Evolutionary conservation across 2,888 invertebrate genomes (phyloP).

Genomic region (Mamestra brassicae): DNA sequence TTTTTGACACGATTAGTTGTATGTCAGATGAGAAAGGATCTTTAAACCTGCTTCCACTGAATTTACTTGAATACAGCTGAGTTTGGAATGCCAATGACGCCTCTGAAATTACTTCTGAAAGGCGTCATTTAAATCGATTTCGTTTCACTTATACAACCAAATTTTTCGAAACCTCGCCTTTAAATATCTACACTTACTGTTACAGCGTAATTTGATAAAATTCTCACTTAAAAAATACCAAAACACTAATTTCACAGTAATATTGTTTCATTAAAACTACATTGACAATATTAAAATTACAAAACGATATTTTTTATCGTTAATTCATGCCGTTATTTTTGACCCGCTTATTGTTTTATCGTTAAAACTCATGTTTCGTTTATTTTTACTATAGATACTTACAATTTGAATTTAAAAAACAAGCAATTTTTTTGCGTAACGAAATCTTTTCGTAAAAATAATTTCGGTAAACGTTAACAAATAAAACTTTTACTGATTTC

Average conservation of each 20-base stretch:
- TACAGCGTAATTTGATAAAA: conserved; percentile 37
- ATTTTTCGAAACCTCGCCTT: conserved; percentile 29
- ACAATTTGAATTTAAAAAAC: too few relatives aligned
- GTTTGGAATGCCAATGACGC: conserved; percentile 2
- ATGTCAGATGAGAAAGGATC: not conserved
- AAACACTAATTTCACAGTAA: conserved; percentile 13
- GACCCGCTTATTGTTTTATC: conserved; percentile 50
- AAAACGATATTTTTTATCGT: conserved; percentile 19
- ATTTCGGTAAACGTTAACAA: not conserved
- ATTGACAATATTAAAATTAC: conserved; percentile 13
- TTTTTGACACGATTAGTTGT: not conserved
- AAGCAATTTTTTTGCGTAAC: conserved; percentile 37
- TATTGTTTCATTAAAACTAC: conserved; percentile 7
- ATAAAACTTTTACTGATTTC: conserved; percentile 7
- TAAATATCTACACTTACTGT: conserved; percentile 13
- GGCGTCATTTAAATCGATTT: conserved; percentile 29
- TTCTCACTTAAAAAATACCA: conserved; percentile 28
- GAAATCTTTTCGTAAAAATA: conserved; percentile 1
- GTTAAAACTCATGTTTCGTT: conserved; percentile 34
- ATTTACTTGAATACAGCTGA: not conserved
- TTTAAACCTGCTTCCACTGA: not conserved
- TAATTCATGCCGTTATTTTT: conserved; percentile 40
- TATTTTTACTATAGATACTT: conserved; percentile 14
- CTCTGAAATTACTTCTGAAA: conserved; percentile 34
- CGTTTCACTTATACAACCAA: conserved; percentile 20